Evolutionary conservation across 2,888 invertebrate genomes (phyloP), one percentile per base, ranked within the genome.

Genomic region (Hyles lineata): DNA sequence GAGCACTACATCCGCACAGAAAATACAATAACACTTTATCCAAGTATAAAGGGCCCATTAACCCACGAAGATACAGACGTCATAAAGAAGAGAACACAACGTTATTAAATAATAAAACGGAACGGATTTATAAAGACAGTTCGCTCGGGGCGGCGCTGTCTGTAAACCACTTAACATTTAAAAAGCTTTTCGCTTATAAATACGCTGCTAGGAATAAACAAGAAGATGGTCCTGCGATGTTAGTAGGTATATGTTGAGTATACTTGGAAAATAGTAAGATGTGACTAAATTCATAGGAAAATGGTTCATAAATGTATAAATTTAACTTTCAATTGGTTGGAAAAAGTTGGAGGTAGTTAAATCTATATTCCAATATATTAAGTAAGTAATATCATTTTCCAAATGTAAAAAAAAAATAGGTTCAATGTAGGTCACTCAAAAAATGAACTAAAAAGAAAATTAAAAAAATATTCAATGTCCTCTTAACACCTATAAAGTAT

Each of bases 31-130:
- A 55, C 55, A 55, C n/a, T 55, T 55, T 55, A 55, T 55, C 6
- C n/a, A n/a, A 55, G 55, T 17, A 55, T n/a, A 55, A 55, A 55
- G n/a, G n/a, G 19, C 8, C 55, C 55, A 55, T n/a, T 55, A 55
- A 55, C 55, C 55, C 55, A 55, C 55, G 55, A 55, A 55, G n/a
- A 55, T n/a, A 55, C 55, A 55, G 55, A 55, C 55, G 19, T 62
- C 62, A 62, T 43, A 67, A 43, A 67, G 35, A 15, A 63, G 35
- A 43, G 21, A 63, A 43, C 9, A 62, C 55, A 55, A 60, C 11
- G 43, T 50, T 50, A 67, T 67, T 67, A 43, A 67, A 67, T 67
- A 43, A 67, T 43, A 67, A 21, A 60, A 67, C 21, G 21, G 21
- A 21, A 21, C 5, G 63, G 63, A 43, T 67, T 67, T 67, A 67